phyloP scores from a whole-genome alignment of 2,888 invertebrate species.

The Litoditis marina region DNA sequence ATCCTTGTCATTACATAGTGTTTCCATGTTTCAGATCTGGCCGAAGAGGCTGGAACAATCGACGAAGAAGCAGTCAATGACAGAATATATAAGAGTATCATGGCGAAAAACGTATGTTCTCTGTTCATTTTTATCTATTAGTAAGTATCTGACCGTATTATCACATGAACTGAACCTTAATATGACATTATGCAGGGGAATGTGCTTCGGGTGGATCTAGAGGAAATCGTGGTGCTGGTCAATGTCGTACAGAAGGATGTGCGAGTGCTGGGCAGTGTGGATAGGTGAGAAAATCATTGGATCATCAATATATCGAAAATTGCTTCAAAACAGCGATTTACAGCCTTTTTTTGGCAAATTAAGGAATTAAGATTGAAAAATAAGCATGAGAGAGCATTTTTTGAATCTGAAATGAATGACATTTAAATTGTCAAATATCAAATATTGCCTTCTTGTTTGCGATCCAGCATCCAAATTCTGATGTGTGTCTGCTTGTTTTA shows the following conservation, averaged over 20 bases:
- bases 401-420: no score
- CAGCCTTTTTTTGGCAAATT: no score
- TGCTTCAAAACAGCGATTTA: no score
- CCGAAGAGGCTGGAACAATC: constrained; percentile 44
- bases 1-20: background rate
- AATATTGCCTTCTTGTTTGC: no score
- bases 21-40: constrained; percentile 29
- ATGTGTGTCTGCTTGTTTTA: no score
- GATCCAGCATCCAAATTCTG: no score
- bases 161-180: background rate
- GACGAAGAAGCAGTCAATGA: constrained; percentile 36
- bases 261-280: constrained; percentile 12
- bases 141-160: background rate
- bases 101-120: constrained; percentile 33
- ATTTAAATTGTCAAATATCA: no score
- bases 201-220: constrained; percentile 16
- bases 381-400: no score
- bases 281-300: constrained; percentile 7
- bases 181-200: constrained; percentile 23
- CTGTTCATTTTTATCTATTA: background rate
- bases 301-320: no score
- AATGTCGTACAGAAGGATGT: constrained; percentile 17
- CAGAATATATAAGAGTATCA: constrained; percentile 32
- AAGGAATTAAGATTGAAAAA: no score
- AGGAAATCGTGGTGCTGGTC: constrained; percentile 14